Evolutionary conservation across 2,797 vertebrate genomes (phyloP), one percentile per base, ranked within the genome.

Genomic region (Scolopax rusticola): DNA sequence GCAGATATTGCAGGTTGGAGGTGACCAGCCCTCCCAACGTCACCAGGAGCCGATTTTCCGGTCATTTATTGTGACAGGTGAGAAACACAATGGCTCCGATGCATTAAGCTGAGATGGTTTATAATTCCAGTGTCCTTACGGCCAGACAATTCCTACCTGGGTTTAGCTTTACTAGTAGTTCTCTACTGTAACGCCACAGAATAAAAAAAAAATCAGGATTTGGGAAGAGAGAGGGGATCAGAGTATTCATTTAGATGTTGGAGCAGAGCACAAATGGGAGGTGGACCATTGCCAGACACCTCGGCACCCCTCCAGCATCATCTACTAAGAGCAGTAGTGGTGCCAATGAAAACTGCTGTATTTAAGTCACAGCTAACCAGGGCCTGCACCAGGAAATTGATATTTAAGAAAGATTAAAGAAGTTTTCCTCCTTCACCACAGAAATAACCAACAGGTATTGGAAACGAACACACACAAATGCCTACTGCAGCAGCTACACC

Each of bases 1-100:
- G 41, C 57, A 41, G 32, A 8, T 12, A 38, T 0, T n/a, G 68
- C 84, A 38, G 1, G 41, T 0, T 28, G 53, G 40, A 64, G 2
- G 27, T 1, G 9, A 74, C 28, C 48, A 82, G 41, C 47, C 24
- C 43, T 68, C 36, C 84, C 48, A 5, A 3, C 5, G 0, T 9
- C 20, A 23, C 69, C 40, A 27, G 45, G 19, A 81, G 15, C 50
- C 33, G 15, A 19, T 87, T 65, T 48, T 51, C 30, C 1, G 1
- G 43, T 15, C 60, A 7, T n/a, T 79, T 73, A 23, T 19, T 65
- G 56, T 41, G 78, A 57, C 71, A 79, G 71, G 75, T 61, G 59
- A 57, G 71, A 50, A 91, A 61, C 8, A 25, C 2, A 16, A 57
- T 21, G 45, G 70, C 41, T 89, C 20, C 18, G 27, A 0, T 20